Base-by-base conservation (phyloP, 2,797 vertebrate genomes). In the Danio tinwini region DNA sequence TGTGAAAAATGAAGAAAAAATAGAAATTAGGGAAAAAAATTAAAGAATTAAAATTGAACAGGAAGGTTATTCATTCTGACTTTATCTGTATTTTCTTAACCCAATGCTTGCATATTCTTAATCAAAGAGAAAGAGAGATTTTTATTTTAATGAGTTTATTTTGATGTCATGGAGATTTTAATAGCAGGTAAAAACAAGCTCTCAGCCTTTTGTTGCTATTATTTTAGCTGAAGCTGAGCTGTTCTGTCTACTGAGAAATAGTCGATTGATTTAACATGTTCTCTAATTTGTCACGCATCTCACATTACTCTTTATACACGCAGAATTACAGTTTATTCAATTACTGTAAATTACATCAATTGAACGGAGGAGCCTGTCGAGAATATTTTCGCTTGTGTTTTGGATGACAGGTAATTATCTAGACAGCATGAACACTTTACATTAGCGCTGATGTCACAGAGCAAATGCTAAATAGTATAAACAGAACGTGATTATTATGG, bases 401-500 rank as follows among this genome's bases (percentile, higher is more conserved):
- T 29, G 52, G 52, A 72, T 4, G 17, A 56, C 21, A 2, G 69
- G 5, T 42, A 44, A 44, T 53, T 19, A 56, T n/a, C 12, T 44
- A 44, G 52, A 44, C 10, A 72, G 21, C 29, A 70, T 53, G 49
- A 39, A 29, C 49, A 53, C 37, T 40, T 69, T 16, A 37, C 13
- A 47, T 68, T 39, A 68, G 5, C 7, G 17, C 13, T 21, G 6
- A 29, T 47, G 19, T 49, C 63, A 49, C 17, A 11, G 67, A 52
- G 47, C 52, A 40, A 52, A 39, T 70, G 10, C 6, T 16, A 37
- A 68, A 68, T 50, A 44, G 45, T 45, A 45, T n/a, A 44, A 50
- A 68, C 16, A 68, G 37, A 16, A 40, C 39, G 47, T 8, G 53
- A 70, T 52, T 70, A 53, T 52, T 53, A 53, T 53, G 37, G 14